Evolutionary conservation across 2,888 invertebrate species (phyloP).

Genomic region (Epistrophella euchroma): DNA sequence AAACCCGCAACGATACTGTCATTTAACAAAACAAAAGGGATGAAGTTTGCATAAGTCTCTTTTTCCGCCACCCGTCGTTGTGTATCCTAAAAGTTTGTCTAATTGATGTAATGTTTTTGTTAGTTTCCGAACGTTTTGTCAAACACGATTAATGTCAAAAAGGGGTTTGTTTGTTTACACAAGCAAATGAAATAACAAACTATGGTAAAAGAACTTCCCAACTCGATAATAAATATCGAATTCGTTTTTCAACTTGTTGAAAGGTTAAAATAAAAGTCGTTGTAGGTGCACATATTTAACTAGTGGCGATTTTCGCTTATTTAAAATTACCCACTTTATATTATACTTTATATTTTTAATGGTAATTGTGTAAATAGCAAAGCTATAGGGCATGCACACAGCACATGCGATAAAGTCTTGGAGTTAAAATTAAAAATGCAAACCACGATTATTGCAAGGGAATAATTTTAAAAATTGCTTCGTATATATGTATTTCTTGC

Average conservation of each 20-base stretch:
- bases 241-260: conserved; percentile 49
- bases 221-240: conserved; percentile 17
- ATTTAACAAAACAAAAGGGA: conserved; percentile 28
- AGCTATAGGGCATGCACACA: conserved; percentile 34
- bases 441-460: conserved; percentile 31
- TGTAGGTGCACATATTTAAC: conserved; percentile 6
- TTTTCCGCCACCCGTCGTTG: neutral
- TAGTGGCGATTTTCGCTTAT: conserved; percentile 4
- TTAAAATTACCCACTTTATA: conserved; percentile 2
- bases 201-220: conserved; percentile 2
- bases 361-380: conserved; percentile 28
- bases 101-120: conserved; percentile 36
- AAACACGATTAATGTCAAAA: conserved; percentile 28
- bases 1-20: conserved; percentile 31
- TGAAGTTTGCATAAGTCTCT: conserved; percentile 9
- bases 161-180: neutral
- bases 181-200: conserved; percentile 15
- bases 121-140: conserved; percentile 22
- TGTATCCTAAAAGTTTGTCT: conserved; percentile 41
- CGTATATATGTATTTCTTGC: conserved; percentile 1
- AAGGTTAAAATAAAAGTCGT: conserved; percentile 43
- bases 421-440: conserved; percentile 35
- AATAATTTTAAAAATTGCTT: conserved; percentile 10
- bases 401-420: conserved; percentile 52
- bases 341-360: neutral